These are phyloP conservation scores for Lynx canadensis DNA, from an alignment of 2,113 vertebrate species.

Conservation along the genomic window DNA sequence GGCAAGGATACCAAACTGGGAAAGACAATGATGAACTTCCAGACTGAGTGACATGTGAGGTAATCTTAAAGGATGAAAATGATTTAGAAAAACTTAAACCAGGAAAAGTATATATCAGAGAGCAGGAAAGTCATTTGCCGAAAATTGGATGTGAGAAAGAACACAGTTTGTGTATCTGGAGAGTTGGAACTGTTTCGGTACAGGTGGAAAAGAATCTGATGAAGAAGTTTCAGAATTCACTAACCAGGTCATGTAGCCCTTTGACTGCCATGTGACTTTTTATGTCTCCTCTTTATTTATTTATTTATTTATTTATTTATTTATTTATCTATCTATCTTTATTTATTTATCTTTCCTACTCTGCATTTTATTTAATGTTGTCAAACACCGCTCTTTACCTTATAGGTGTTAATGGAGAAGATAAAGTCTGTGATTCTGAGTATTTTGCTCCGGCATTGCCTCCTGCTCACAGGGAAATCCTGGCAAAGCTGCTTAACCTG, in stretches of 20 bases:
- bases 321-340: neutral
- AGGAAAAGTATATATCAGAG: neutral
- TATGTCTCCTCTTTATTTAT: neutral
- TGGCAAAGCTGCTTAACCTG: neutral
- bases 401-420: neutral
- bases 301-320: too few species aligned
- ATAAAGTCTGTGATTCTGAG: neutral
- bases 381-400: neutral
- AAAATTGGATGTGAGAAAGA: neutral
- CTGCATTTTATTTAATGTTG: neutral
- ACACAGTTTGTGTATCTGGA: neutral
- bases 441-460: neutral
- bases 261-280: neutral
- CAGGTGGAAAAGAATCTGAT: neutral
- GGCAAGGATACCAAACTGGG: neutral
- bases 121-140: neutral
- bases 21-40: neutral
- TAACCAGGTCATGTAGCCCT: neutral
- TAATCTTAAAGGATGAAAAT: neutral
- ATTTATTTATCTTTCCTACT: neutral
- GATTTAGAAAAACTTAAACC: neutral
- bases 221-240: accelerated
- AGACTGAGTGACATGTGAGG: neutral
- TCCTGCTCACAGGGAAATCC: neutral
- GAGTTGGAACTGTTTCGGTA: too few species aligned